These are phyloP conservation scores for Scaptomyza cyrtandrae DNA, from an alignment of 2,888 invertebrate genomes.

Conservation along the genomic window DNA sequence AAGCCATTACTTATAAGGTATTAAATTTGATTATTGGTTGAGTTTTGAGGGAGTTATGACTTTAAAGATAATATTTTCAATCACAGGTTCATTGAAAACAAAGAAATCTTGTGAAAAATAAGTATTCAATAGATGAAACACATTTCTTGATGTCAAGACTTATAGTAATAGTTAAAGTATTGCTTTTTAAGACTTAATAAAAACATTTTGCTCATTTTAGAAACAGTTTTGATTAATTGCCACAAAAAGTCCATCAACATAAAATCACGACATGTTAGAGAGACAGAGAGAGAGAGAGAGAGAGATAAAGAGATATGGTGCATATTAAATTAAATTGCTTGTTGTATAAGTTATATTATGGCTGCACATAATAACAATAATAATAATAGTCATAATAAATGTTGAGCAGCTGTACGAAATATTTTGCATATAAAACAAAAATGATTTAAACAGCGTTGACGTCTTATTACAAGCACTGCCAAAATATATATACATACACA, in stretches of 20 bases:
- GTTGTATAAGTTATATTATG: slow-evolving; percentile 6
- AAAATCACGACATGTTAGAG: background rate
- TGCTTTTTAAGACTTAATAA: too few relatives aligned
- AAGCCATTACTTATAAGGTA: too few relatives aligned
- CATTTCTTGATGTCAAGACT: too few relatives aligned
- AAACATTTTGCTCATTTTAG: too few relatives aligned
- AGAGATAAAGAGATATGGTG: background rate
- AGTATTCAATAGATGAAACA: too few relatives aligned
- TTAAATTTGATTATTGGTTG: too few relatives aligned
- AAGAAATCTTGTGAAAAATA: too few relatives aligned
- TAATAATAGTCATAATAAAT: slow-evolving; percentile 14
- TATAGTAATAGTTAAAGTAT: too few relatives aligned
- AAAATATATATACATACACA: slow-evolving; percentile 46
- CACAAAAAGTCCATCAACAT: background rate
- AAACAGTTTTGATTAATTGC: too few relatives aligned
- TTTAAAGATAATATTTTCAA: too few relatives aligned
- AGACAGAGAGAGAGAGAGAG: background rate
- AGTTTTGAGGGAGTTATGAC: too few relatives aligned
- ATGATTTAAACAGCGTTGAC: slow-evolving; percentile 73
- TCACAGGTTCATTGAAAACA: too few relatives aligned
- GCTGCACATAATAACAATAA: slow-evolving; percentile 9
- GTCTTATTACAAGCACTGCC: slow-evolving; percentile 73
- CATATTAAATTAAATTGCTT: slow-evolving; percentile 3
- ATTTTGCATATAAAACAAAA: slow-evolving; percentile 33
- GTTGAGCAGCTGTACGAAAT: slow-evolving; percentile 16